These are phyloP conservation scores for Plecotus auritus DNA, from an alignment of 2,113 vertebrate species.

Conservation along the genomic window DNA sequence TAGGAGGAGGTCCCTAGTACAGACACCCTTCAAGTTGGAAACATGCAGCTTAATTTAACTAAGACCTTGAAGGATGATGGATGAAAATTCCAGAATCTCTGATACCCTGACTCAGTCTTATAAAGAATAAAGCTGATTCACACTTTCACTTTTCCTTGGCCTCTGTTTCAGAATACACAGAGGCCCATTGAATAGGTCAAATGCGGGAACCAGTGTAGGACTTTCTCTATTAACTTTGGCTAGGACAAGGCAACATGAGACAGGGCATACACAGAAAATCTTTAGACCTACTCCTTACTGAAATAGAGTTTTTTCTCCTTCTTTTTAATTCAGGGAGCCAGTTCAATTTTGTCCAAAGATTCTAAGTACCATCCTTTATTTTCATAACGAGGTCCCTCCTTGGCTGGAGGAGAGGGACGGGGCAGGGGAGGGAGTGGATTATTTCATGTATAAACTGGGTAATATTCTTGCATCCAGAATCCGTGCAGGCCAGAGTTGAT, in stretches of 20 bases:
- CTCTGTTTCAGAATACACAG: background rate
- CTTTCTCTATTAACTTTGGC: background rate
- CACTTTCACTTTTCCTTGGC: background rate
- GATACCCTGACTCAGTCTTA: background rate
- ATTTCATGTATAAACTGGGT: rapidly evolving
- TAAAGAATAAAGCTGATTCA: background rate
- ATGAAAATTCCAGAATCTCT: background rate
- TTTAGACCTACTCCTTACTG: background rate
- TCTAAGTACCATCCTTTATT: background rate
- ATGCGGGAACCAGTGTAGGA: rapidly evolving
- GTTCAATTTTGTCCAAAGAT: background rate
- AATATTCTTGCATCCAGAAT: background rate
- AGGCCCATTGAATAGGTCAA: rapidly evolving
- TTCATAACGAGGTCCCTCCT: background rate
- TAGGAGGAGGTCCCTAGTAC: rapidly evolving
- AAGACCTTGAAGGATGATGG: background rate
- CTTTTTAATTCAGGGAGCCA: background rate
- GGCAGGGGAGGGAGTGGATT: background rate
- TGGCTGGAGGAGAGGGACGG: background rate
- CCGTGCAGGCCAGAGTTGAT: background rate
- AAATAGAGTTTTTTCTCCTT: background rate
- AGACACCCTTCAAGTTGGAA: too few relatives aligned
- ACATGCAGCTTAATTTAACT: background rate
- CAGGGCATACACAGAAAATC: rapidly evolving
- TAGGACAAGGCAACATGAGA: rapidly evolving